A percentile compares a stretch with the other conserved stretches of the same genome.
phyloP scores from a whole-genome alignment of 1,140 invertebrate genomes.

The Lepeophtheirus salmonis region DNA sequence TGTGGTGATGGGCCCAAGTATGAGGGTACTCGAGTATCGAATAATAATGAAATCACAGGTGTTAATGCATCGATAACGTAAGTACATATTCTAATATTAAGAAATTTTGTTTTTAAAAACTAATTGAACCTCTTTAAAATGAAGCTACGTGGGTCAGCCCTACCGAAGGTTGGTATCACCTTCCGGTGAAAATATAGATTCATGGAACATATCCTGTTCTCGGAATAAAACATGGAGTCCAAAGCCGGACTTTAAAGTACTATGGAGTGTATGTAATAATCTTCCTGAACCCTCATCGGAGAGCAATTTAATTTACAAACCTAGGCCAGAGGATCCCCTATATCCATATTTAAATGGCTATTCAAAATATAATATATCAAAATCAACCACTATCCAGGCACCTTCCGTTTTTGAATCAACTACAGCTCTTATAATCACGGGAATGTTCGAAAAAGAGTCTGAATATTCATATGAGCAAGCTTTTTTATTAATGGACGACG shows the following conservation, averaged over 20 bases:
- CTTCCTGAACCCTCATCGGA: neutral
- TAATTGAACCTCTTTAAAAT: too few species aligned
- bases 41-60: too few species aligned
- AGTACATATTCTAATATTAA: too few species aligned
- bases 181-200: neutral
- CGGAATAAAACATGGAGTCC: neutral
- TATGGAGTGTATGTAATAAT: neutral
- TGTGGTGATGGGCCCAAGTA: too few species aligned
- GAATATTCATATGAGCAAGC: neutral
- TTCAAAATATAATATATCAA: neutral
- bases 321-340: neutral
- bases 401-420: neutral
- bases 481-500: neutral
- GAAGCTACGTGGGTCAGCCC: too few species aligned
- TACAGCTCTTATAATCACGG: neutral
- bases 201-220: neutral
- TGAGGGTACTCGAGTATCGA: too few species aligned
- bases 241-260: neutral
- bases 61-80: too few species aligned
- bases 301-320: neutral
- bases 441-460: neutral
- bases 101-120: too few species aligned
- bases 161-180: too few species aligned
- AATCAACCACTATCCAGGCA: neutral
- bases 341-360: neutral